Conservation (phyloP, 2,797 vertebrate genomes). For the Ctenochaetus hawaiiensis region DNA sequence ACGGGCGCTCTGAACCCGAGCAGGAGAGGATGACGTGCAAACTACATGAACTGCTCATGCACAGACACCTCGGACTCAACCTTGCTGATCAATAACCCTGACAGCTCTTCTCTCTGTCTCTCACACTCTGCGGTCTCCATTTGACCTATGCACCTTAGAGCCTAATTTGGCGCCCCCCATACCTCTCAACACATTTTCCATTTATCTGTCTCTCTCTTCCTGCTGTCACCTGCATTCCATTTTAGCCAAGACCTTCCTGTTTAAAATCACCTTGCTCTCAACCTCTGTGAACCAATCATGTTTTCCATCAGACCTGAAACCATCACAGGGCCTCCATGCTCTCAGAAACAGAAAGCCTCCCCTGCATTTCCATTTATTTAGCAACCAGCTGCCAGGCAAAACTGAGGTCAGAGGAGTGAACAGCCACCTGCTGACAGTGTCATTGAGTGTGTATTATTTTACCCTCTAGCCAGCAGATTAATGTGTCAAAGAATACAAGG, state of each 20-base stretch:
- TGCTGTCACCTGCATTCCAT: conserved; percentile 77
- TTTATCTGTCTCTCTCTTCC: conserved; percentile 57
- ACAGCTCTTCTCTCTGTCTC: conserved; percentile 22
- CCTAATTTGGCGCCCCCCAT: conserved; percentile 65
- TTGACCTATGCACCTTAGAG: conserved; percentile 67
- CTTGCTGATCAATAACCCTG: conserved; percentile 64
- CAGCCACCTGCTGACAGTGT: conserved; percentile 53
- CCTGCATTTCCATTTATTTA: conserved; percentile 77
- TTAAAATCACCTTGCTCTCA: conserved; percentile 81
- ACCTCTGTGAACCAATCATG: conserved; percentile 78
- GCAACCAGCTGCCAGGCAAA: conserved; percentile 73
- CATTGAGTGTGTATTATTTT: conserved; percentile 53
- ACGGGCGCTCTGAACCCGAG: conserved; percentile 26
- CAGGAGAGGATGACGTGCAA: not conserved
- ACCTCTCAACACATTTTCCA: conserved; percentile 56
- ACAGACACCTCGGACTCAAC: conserved; percentile 6
- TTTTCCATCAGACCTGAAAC: conserved; percentile 79
- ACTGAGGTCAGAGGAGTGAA: conserved; percentile 66
- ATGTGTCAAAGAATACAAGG: conserved; percentile 57
- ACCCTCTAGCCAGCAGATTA: conserved; percentile 44
- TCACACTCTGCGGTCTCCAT: conserved; percentile 65
- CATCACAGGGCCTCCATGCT: conserved; percentile 55
- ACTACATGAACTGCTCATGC: conserved; percentile 29
- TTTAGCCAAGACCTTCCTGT: conserved; percentile 70
- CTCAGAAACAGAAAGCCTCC: conserved; percentile 65